Percentiles rank a stretch among this genome's conserved stretches.
Conservation (phyloP, 2,113 vertebrate genomes). For the Pseudorectes ferrugineus region DNA sequence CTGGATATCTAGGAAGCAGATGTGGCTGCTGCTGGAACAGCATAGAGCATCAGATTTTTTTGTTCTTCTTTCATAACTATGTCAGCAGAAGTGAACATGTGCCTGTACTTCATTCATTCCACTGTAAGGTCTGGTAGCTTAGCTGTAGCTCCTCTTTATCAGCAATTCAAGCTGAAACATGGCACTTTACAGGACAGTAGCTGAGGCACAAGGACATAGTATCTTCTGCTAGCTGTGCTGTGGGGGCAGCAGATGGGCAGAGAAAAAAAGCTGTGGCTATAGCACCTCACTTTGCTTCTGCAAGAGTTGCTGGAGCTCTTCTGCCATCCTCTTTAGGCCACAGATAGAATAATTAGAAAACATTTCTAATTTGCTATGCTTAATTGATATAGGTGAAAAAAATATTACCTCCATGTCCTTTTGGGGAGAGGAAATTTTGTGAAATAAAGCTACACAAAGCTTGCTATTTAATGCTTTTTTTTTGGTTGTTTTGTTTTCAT, state of each 20-base stretch:
- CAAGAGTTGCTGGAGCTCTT: not conserved
- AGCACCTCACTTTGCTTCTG: not conserved
- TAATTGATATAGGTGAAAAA: not conserved
- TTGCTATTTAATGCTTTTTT: not conserved
- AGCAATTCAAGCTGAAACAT: not conserved
- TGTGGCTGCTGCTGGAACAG: not conserved
- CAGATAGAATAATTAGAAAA: not conserved
- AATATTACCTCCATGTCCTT: not conserved
- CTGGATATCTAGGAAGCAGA: not conserved
- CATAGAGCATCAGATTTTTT: not conserved
- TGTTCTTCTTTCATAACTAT: not conserved
- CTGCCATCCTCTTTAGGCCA: not conserved
- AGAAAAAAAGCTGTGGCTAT: not conserved
- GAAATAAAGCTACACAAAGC: slow-evolving; percentile 30
- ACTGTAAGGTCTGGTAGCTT: slow-evolving; percentile 1
- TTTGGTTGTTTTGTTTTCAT: not conserved
- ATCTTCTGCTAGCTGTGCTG: not conserved
- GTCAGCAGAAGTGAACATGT: not conserved
- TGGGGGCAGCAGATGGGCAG: not conserved
- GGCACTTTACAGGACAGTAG: slow-evolving; percentile 19
- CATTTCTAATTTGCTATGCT: not conserved
- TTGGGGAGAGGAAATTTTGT: slow-evolving; percentile 19
- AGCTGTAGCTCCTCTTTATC: not conserved
- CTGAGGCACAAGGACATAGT: not conserved
- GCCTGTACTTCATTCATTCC: slow-evolving; percentile 4